Percentiles rank a stretch among this genome's conserved stretches.
These are phyloP conservation scores for Itoplectis maculator DNA, from an alignment of 2,888 invertebrate genomes.

Conservation along the genomic window DNA sequence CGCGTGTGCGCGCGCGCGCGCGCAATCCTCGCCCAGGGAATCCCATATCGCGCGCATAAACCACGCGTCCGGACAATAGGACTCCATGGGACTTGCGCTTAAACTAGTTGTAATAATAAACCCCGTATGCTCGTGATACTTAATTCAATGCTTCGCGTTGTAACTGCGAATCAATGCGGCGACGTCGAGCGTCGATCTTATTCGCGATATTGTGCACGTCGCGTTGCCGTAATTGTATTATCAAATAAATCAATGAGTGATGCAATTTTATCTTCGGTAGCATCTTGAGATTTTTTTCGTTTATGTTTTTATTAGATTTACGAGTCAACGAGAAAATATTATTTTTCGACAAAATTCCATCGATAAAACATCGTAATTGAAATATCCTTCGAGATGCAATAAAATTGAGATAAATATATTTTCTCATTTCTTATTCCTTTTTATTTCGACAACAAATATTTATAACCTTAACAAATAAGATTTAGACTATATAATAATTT, in stretches of 20 bases:
- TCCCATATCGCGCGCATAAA: slow-evolving; percentile 58
- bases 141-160: slow-evolving; percentile 3
- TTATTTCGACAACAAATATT: too few species aligned
- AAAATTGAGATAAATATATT: not conserved
- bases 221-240: slow-evolving; percentile 5
- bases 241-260: slow-evolving; percentile 3
- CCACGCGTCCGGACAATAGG: slow-evolving; percentile 62
- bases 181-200: not conserved
- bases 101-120: slow-evolving; percentile 49
- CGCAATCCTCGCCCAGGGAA: slow-evolving; percentile 30
- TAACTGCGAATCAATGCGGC: slow-evolving; percentile 13
- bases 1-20: slow-evolving; percentile 42
- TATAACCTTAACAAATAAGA: too few species aligned
- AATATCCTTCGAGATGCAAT: too few species aligned
- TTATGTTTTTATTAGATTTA: too few species aligned
- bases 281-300: not conserved
- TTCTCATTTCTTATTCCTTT: too few species aligned
- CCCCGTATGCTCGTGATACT: slow-evolving; percentile 16
- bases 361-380: not conserved
- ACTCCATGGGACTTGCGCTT: slow-evolving; percentile 30
- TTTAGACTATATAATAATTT: too few species aligned
- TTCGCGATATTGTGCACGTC: not conserved
- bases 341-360: not conserved
- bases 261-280: not conserved
- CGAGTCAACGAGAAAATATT: not conserved